Conservation (phyloP, 2,797 vertebrate species). For the Psittacula echo region DNA sequence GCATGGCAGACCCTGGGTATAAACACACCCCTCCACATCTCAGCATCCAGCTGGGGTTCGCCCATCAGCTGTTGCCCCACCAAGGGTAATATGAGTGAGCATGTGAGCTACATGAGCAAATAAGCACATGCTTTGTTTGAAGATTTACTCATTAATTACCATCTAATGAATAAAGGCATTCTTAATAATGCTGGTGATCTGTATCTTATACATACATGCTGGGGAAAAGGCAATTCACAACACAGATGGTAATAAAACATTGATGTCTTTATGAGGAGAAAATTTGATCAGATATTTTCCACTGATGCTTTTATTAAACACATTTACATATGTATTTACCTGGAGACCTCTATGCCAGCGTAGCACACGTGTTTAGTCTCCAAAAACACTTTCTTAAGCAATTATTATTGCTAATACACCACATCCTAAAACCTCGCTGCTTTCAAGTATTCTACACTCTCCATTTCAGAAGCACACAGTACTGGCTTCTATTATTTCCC, state of each 20-base stretch:
- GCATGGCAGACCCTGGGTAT: background rate
- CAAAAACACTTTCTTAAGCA: background rate
- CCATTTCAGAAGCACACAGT: background rate
- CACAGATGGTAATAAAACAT: background rate
- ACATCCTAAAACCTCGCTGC: background rate
- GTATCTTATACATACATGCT: background rate
- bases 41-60: background rate
- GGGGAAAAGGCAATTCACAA: background rate
- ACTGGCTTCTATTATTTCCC: background rate
- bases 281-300: background rate
- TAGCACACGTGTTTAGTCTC: background rate
- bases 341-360: background rate
- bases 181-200: background rate
- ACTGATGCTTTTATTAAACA: background rate
- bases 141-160: background rate
- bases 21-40: background rate
- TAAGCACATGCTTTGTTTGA: background rate
- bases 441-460: background rate
- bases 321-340: background rate
- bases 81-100: background rate
- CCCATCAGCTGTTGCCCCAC: background rate
- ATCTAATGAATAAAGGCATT: background rate
- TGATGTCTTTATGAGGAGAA: background rate
- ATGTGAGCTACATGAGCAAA: rapidly evolving
- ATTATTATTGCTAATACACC: background rate